phyloP scores from a whole-genome alignment of 1,140 invertebrate species.

The Dendroctonus ponderosae region DNA sequence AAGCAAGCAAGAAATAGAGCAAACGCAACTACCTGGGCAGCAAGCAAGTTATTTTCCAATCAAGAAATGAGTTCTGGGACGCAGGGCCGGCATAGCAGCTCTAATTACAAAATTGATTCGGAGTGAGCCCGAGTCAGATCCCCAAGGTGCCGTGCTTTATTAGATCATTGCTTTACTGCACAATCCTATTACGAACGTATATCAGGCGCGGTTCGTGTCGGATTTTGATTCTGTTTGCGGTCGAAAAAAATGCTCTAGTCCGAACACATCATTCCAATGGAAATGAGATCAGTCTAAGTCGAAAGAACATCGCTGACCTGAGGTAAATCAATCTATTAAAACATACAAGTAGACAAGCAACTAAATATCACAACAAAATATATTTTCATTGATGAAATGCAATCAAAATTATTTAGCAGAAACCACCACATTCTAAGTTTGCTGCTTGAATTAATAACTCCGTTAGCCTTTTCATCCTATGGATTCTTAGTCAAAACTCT shows the following conservation, averaged over 20 bases:
- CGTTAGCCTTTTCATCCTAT: too few species aligned
- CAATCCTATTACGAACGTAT: slow-evolving; percentile 42
- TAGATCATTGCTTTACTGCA: slow-evolving; percentile 47
- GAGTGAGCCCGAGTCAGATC: slow-evolving; percentile 43
- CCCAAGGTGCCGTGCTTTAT: slow-evolving; percentile 45
- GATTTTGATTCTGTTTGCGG: slow-evolving; percentile 30
- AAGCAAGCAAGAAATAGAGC: slow-evolving; percentile 6
- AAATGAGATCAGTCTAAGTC: too few species aligned
- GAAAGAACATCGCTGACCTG: too few species aligned
- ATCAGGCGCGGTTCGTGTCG: slow-evolving; percentile 29
- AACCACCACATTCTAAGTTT: too few species aligned
- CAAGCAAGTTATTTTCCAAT: slow-evolving; percentile 45
- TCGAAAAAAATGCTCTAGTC: neutral
- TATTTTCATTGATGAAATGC: too few species aligned
- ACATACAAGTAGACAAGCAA: too few species aligned
- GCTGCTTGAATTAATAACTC: too few species aligned
- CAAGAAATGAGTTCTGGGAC: slow-evolving; percentile 42
- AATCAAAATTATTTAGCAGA: too few species aligned
- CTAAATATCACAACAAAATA: too few species aligned
- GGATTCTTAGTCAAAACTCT: too few species aligned
- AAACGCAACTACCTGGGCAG: slow-evolving; percentile 18
- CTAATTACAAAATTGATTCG: slow-evolving; percentile 49
- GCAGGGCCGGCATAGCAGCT: slow-evolving; percentile 39
- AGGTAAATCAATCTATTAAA: too few species aligned
- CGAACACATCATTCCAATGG: too few species aligned